phyloP scores from a whole-genome alignment of 2,888 invertebrate species.

The Luffia ferchaultella region DNA sequence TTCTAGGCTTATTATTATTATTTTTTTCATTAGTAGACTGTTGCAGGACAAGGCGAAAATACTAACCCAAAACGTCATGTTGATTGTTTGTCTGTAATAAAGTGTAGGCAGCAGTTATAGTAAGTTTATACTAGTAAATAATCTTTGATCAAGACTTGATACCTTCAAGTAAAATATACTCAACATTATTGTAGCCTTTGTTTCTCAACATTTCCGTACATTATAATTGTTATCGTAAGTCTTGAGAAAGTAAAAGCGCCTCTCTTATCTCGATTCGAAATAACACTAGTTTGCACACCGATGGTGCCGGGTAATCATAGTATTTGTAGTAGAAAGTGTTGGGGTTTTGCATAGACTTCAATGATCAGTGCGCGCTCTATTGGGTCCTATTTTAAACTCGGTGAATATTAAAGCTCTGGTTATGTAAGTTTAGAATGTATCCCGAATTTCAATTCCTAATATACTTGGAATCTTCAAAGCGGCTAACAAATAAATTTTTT shows the following conservation, averaged over 20 bases:
- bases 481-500: not conserved
- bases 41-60: too few species aligned
- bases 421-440: not conserved
- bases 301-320: not conserved
- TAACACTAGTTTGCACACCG: not conserved
- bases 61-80: too few species aligned
- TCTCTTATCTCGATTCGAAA: not conserved
- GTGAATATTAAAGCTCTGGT: not conserved
- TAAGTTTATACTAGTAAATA: not conserved
- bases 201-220: too few species aligned
- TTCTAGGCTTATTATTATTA: not conserved
- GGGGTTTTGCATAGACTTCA: too few species aligned
- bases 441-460: not conserved
- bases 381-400: not conserved
- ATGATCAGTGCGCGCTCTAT: too few species aligned
- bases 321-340: not conserved
- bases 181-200: not conserved
- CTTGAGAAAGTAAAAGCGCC: not conserved
- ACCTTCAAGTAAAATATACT: not conserved
- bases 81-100: not conserved
- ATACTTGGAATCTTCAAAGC: not conserved
- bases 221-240: not conserved
- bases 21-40: not conserved
- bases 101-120: not conserved
- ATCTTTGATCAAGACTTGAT: not conserved